Evolutionary conservation across 2,888 invertebrate species (phyloP), one percentile per base, ranked within the genome.

Genomic region (Leuctra nigra): DNA sequence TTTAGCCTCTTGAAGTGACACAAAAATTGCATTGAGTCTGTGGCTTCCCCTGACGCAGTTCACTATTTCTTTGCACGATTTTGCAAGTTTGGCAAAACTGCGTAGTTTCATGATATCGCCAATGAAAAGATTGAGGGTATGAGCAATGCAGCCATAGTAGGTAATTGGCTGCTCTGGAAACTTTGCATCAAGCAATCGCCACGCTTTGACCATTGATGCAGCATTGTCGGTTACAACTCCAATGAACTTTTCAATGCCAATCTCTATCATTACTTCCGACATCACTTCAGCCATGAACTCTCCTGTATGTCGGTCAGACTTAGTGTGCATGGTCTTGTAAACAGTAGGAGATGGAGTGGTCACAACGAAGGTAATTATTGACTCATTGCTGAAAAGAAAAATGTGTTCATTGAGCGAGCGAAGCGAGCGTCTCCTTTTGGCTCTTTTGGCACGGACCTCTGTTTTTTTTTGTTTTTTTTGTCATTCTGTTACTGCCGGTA

Each of bases 281-380:
- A 66, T 53, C 48, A 55, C 38, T 35, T 41, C 46, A 60, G 57
- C 64, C 47, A 60, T 63, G 16, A 62, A 59, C 24, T 65, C 61
- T 53, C 61, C 63, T 39, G 64, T 64, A 56, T 66, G 63, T 50
- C 60, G 53, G 54, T 65, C 58, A 2, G 60, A 58, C 20, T 41
- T 60, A 11, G 65, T 63, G 20, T 53, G 52, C 44, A 66, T 57
- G 1, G 62, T 63, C 57, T 61, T 60, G 36, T 62, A 64, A 52
- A 65, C 61, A 13, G 65, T 61, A 39, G 65, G 66, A 52, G 62
- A 61, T 50, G 64, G 66, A 9, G 66, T 65, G 25, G 59, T 64
- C 20, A 64, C 56, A 9, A 66, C 61, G 57, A 66, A 65, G 55
- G 66, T 64, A 35, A 66, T 62, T 13, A 66, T 62, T 6, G 64